Conservation (phyloP, 2,797 vertebrate genomes). For the Sebastes glaucus region DNA sequence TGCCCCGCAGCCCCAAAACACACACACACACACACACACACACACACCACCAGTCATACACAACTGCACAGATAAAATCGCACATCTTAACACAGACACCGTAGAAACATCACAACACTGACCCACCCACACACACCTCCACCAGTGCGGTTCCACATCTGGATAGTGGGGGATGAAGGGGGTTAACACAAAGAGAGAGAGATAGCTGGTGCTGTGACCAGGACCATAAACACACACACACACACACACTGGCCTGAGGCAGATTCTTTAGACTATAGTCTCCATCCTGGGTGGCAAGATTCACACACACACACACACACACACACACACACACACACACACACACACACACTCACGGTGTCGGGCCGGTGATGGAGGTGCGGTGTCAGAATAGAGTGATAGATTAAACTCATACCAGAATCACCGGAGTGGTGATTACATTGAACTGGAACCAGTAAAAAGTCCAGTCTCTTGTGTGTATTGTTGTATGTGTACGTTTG, state of each 20-base stretch:
- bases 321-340: not conserved
- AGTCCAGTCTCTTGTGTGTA: not conserved
- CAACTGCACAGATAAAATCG: conserved; percentile 70
- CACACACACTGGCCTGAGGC: conserved; percentile 49
- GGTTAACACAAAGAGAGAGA: conserved; percentile 57
- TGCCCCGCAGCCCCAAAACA: conserved; percentile 85
- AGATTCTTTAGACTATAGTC: conserved; percentile 53
- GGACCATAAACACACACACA: conserved; percentile 46
- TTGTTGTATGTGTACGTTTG: not conserved
- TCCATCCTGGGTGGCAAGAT: conserved; percentile 72
- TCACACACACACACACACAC: conserved; percentile 9
- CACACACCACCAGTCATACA: conserved; percentile 57
- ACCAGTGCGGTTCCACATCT: conserved; percentile 21
- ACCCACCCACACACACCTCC: conserved; percentile 21
- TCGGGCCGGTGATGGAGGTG: conserved; percentile 26
- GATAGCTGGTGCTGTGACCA: conserved; percentile 51
- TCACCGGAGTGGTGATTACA: conserved; percentile 25
- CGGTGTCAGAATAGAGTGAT: conserved; percentile 50
- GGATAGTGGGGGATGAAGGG: conserved; percentile 18
- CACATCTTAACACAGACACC: conserved; percentile 61
- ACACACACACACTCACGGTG: conserved; percentile 3
- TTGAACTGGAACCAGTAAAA: conserved; percentile 39
- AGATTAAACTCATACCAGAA: conserved; percentile 54
- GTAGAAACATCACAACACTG: conserved; percentile 55
- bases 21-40: conserved; percentile 46